These are phyloP conservation scores for Alcedo atthis DNA, from an alignment of 2,797 vertebrate species.

Conservation along the genomic window DNA sequence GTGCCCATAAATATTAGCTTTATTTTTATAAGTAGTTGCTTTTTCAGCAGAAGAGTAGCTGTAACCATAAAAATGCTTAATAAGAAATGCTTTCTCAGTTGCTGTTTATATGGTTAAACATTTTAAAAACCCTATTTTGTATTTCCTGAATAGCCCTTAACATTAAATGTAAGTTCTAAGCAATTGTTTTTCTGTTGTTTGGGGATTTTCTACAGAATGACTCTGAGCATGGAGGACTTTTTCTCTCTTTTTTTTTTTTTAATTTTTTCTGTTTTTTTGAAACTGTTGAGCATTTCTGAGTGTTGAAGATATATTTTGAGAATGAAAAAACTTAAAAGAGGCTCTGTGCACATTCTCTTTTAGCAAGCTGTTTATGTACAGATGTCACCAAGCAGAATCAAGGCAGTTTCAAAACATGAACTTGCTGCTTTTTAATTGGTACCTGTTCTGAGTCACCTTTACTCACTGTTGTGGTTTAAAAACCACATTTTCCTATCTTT, in stretches of 20 bases:
- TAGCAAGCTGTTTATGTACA: background rate
- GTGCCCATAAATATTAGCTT: constrained; percentile 60
- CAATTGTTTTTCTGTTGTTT: constrained; percentile 57
- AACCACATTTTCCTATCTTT: background rate
- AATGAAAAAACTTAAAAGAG: constrained; percentile 4
- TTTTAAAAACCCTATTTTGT: constrained; percentile 52
- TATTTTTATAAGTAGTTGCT: constrained; percentile 46
- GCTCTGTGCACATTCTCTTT: background rate
- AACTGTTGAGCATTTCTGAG: constrained; percentile 3
- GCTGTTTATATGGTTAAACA: constrained; percentile 69
- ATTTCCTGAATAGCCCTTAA: constrained; percentile 64
- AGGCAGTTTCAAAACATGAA: background rate
- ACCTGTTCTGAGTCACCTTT: background rate
- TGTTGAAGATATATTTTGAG: constrained; percentile 57
- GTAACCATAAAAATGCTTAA: constrained; percentile 74
- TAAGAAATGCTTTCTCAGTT: constrained; percentile 67
- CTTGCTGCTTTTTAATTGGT: background rate
- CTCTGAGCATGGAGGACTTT: constrained; percentile 48
- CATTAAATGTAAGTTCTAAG: constrained; percentile 74
- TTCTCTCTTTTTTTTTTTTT: background rate
- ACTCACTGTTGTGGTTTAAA: background rate
- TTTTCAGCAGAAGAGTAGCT: constrained; percentile 32
- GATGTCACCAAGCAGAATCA: background rate
- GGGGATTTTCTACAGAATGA: constrained; percentile 46
- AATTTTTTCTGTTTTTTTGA: background rate